Conservation (phyloP, 2,797 vertebrate species). For the Hybognathus amarus region DNA sequence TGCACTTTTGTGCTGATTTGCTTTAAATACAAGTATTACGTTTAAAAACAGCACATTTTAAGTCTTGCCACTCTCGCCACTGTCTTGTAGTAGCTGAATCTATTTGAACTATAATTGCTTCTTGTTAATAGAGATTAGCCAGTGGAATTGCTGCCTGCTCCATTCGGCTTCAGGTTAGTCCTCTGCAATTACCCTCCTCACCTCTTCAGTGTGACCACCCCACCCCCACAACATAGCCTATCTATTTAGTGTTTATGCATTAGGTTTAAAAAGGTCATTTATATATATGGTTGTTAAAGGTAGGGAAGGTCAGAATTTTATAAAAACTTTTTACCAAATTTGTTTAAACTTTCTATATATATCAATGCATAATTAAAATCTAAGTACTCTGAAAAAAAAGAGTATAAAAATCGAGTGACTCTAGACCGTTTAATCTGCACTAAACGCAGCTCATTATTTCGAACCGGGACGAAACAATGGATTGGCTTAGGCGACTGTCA, state of each 20-base stretch:
- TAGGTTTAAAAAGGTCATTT: slow-evolving; percentile 4
- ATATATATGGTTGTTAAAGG: neutral
- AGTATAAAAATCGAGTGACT: too few species aligned
- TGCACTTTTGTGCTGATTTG: slow-evolving; percentile 16
- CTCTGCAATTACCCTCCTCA: slow-evolving; percentile 52
- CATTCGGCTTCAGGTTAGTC: slow-evolving; percentile 55
- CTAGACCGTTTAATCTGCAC: too few species aligned
- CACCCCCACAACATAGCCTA: slow-evolving; percentile 23
- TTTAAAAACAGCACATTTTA: slow-evolving; percentile 22
- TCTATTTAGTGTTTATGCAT: slow-evolving; percentile 1
- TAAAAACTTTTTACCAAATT: too few species aligned
- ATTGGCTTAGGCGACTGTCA: too few species aligned
- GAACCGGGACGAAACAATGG: too few species aligned
- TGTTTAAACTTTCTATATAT: too few species aligned
- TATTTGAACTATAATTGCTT: slow-evolving; percentile 58
- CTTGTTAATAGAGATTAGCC: slow-evolving; percentile 59
- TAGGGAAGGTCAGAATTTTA: too few species aligned
- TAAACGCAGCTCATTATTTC: too few species aligned
- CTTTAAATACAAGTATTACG: slow-evolving; percentile 39
- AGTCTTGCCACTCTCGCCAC: slow-evolving; percentile 21
- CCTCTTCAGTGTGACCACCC: slow-evolving; percentile 37
- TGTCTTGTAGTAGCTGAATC: neutral
- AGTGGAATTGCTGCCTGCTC: slow-evolving; percentile 53
- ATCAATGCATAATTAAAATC: too few species aligned
- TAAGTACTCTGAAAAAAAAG: too few species aligned